These are phyloP conservation scores for Mythimna loreyi DNA, from an alignment of 2,888 invertebrate species.

Conservation along the genomic window DNA sequence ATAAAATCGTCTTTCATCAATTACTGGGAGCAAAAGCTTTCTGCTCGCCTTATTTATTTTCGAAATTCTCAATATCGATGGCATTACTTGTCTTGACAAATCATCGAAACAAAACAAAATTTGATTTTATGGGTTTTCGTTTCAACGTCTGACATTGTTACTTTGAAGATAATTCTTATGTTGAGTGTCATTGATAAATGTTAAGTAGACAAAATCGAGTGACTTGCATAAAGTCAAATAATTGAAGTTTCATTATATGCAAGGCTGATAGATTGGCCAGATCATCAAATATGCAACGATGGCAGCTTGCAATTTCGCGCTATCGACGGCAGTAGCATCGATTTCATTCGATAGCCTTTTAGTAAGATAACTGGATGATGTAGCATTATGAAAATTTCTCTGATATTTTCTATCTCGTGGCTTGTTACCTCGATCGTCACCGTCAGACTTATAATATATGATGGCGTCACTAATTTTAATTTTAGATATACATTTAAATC, in stretches of 20 bases:
- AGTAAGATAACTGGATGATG: conserved; percentile 44
- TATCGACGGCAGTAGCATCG: conserved; percentile 19
- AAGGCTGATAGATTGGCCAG: conserved; percentile 27
- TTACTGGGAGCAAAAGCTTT: conserved; percentile 74
- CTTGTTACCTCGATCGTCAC: conserved; percentile 17
- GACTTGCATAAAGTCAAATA: conserved; percentile 7
- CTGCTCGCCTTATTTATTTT: conserved; percentile 69
- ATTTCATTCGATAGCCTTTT: conserved; percentile 29
- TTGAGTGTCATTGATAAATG: conserved; percentile 14
- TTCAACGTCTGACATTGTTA: conserved; percentile 38
- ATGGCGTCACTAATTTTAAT: conserved; percentile 18
- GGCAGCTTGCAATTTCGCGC: conserved; percentile 41
- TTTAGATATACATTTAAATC: conserved; percentile 18
- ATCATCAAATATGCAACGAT: conserved; percentile 54
- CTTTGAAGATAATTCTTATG: conserved; percentile 22
- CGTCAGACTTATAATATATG: conserved; percentile 15
- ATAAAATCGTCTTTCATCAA: conserved; percentile 79
- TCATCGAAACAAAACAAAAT: conserved; percentile 63
- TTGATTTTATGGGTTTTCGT: conserved; percentile 47
- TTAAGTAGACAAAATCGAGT: conserved; percentile 14
- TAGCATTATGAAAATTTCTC: conserved; percentile 54
- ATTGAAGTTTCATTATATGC: conserved; percentile 26
- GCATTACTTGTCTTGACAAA: conserved; percentile 63
- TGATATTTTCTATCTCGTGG: conserved; percentile 32
- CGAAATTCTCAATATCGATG: conserved; percentile 68